Conservation (phyloP, 1,140 invertebrate species). For the Eumeta japonica region DNA sequence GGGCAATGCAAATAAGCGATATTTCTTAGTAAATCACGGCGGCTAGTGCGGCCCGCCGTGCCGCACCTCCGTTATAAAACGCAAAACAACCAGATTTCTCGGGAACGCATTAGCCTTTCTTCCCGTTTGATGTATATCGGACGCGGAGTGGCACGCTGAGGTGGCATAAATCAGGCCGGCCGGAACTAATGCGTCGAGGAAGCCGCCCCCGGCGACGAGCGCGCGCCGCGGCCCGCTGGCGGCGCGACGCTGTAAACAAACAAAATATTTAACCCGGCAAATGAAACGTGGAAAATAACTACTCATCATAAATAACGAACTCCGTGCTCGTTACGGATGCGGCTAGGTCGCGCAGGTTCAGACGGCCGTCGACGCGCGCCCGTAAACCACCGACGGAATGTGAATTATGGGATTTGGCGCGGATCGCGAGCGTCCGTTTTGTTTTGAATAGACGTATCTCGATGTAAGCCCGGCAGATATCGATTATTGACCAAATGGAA, state of each 20-base stretch:
- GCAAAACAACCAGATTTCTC: conserved; percentile 34
- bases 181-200: conserved; percentile 29
- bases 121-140: conserved; percentile 24
- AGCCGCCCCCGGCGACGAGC: conserved; percentile 8
- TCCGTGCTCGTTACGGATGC: conserved; percentile 50
- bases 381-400: conserved; percentile 43
- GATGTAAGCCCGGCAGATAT: conserved; percentile 23
- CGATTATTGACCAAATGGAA: conserved; percentile 41
- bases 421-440: conserved; percentile 37
- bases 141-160: conserved; percentile 23
- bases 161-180: conserved; percentile 33
- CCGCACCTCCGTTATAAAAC: conserved; percentile 24
- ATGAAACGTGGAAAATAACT: conserved; percentile 53
- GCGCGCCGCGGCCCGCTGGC: not conserved
- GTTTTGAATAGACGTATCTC: conserved; percentile 38
- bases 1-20: conserved; percentile 43
- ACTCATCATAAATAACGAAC: conserved; percentile 54
- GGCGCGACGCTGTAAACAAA: too few species aligned
- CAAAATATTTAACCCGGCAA: too few species aligned
- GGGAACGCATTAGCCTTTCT: conserved; percentile 26
- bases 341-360: conserved; percentile 53
- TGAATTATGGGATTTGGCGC: conserved; percentile 50
- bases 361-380: conserved; percentile 36
- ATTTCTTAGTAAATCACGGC: conserved; percentile 39
- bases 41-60: conserved; percentile 28